Base-by-base conservation (phyloP, 2,113 vertebrate species). In the Pholis gunnellus region DNA sequence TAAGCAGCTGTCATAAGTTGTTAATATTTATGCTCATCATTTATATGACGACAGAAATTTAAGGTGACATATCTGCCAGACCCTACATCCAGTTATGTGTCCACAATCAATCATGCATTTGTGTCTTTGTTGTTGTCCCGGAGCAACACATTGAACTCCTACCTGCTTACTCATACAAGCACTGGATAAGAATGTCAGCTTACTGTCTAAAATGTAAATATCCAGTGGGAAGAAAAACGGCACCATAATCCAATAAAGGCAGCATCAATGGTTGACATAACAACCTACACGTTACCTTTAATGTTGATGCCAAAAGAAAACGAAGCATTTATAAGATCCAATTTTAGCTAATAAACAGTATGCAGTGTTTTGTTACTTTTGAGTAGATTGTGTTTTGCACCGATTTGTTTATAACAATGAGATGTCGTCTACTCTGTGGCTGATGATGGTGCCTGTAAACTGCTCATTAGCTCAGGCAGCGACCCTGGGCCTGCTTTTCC, bases 141-240 rank as follows among this genome's bases (percentile, higher is more conserved):
- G 5, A 78, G 50, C 27, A 59, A 63, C 42, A 76, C 40, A 48
- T 6, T 79, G 3, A 77, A 81, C 79, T 79, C 84, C 82, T 83
- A 79, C 80, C 61, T 70, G 77, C 78, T 83, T 59, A 68, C 65
- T 88, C 63, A 86, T 78, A 72, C 46, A 56, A 57, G 31, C 25
- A 48, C 38, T 54, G 66, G 63, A 83, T 81, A 80, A 75, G 85
- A 76, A 71, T 79, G 79, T 86, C 90, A 89, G 79, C 76, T 90
- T 87, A 83, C 74, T 75, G 44, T 74, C 77, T 78, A 50, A 83
- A 40, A 79, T 82, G 54, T 57, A 87, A 87, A 88, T 81, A 65
- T 75, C 65, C 29, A 70, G 81, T 86, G 72, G 74, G 78, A 80
- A 66, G 81, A n/a, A 75, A 85, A 78, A 85, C 3, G 1, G 15